Evolutionary conservation across 1,140 invertebrate species (phyloP).

Genomic region (Sarcophaga bullata): DNA sequence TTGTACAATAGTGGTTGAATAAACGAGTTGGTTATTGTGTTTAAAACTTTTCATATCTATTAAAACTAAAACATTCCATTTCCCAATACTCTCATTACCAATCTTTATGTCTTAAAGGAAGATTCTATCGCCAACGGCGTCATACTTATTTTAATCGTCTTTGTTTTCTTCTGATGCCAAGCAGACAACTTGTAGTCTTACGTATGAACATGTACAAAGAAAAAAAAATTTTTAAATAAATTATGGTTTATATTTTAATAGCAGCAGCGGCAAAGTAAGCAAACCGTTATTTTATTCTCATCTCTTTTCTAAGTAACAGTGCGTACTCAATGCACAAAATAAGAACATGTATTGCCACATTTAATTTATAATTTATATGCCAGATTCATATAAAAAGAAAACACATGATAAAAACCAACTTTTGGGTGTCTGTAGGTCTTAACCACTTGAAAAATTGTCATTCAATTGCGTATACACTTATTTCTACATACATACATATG

Average conservation of each 20-base stretch:
- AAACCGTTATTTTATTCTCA: not conserved
- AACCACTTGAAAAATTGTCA: not conserved
- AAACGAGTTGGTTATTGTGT: not conserved
- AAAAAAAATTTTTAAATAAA: not conserved
- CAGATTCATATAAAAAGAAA: not conserved
- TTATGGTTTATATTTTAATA: not conserved
- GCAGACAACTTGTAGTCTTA: no score
- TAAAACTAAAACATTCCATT: not conserved
- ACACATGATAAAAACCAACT: not conserved
- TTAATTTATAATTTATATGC: conserved; percentile 7
- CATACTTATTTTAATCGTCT: not conserved
- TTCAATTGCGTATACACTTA: not conserved
- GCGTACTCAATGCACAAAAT: not conserved
- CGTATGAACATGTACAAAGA: not conserved
- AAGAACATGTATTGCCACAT: not conserved
- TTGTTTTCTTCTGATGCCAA: not conserved
- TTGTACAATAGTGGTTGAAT: no score
- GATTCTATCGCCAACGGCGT: not conserved
- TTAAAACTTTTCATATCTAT: not conserved
- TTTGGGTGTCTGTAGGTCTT: not conserved
- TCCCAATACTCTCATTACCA: not conserved
- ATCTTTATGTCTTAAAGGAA: not conserved
- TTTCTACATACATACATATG: no score
- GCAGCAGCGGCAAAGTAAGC: not conserved
- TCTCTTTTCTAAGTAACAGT: not conserved